These are phyloP conservation scores for Zelostemma sp. DNA, from an alignment of 1,140 invertebrate genomes.

Conservation along the genomic window DNA sequence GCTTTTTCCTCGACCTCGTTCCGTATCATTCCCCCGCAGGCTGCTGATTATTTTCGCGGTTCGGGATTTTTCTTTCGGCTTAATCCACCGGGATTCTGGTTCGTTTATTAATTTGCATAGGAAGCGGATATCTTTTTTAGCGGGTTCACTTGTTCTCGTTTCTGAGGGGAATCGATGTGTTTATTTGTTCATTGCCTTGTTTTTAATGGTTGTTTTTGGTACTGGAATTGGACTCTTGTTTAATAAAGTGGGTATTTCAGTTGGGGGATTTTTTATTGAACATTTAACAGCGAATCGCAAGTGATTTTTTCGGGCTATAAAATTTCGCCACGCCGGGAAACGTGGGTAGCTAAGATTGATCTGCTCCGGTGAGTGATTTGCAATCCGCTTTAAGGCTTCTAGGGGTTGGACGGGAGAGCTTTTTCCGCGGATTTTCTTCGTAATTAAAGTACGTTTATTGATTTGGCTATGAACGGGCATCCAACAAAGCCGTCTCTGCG, in stretches of 20 bases:
- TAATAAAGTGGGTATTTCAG: no score
- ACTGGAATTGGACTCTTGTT: no score
- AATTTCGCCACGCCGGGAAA: constrained; percentile 41
- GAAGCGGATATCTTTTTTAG: no score
- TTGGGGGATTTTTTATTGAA: no score
- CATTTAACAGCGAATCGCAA: no score
- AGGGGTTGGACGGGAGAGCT: constrained; percentile 33
- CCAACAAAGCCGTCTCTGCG: not conserved
- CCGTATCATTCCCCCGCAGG: not conserved
- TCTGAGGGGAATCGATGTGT: no score
- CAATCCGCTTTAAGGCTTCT: constrained; percentile 52
- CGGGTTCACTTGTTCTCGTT: no score
- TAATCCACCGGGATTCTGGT: no score
- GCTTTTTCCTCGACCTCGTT: constrained; percentile 1
- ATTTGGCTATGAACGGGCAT: constrained; percentile 29
- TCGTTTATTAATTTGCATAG: not conserved
- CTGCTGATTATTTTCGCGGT: not conserved
- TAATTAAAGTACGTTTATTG: constrained; percentile 55
- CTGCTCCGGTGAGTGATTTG: constrained; percentile 51
- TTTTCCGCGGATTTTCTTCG: constrained; percentile 53
- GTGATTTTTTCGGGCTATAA: constrained; percentile 8
- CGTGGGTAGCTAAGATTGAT: constrained; percentile 49
- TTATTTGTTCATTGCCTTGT: no score
- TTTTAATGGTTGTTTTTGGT: no score
- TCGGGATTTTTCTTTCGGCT: not conserved